Evolutionary conservation across 2,888 invertebrate genomes (phyloP), one percentile per base, ranked within the genome.

Genomic region (Saturnia japonica): DNA sequence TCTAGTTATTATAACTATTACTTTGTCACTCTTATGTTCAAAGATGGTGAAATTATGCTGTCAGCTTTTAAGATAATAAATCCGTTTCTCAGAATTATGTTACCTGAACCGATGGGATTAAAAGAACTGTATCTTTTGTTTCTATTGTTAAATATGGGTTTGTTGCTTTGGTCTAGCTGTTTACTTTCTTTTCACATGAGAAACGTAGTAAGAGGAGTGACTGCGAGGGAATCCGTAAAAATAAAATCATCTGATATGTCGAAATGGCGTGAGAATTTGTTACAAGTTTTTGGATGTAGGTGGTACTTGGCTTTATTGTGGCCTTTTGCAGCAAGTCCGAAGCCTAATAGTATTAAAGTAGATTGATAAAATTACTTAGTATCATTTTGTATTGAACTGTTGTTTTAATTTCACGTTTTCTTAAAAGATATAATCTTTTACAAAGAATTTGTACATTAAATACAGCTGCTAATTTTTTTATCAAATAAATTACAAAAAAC

Each of bases 191-290:
- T 81, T 69, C 94, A 94, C 71, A 86, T 93, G 66, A 88, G 94
- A 6, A 91, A 94, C 74, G 94, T 95, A 72, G 79, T 93, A 42
- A 91, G 91, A 76, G 95, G 95, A 0, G 88, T 94, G 76, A 95
- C 95, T 0, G 82, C 95, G 0, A 79, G 85, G 40, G 90, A 92
- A 57, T 74, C 77, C 66, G 78, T 70, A 60, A 94, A 95, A 19
- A 91, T 93, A 69, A 87, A 85, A 25, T 70, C 76, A 34, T 92
- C 91, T 11, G 96, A 96, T 82, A 93, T 96, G 89, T 84, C 95
- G 4, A 96, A 96, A 0, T 95, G 95, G 93, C 95, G 89, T 72
- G 86, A 94, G 62, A 98, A 98, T 87, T 78, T 98, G 11, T 87
- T 94, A 72, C 94, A 95, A 76, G 95, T 96, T 1, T 95, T 98